Evolutionary conservation across 2,888 invertebrate genomes (phyloP), one percentile per base, ranked within the genome.

Genomic region (Diogma glabrata): DNA sequence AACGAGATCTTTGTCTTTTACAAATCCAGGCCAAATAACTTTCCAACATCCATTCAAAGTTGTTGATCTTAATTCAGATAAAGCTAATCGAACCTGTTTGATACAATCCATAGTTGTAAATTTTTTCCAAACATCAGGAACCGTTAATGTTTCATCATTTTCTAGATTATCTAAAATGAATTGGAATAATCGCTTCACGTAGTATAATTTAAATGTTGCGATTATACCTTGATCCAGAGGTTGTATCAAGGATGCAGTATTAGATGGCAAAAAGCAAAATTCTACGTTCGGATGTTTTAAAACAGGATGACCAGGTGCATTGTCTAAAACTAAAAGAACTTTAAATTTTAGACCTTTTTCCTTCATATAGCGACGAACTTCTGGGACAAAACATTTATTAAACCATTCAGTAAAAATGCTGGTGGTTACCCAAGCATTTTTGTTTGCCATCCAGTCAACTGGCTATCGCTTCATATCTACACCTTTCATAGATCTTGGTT

Each of bases 1-100:
- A 14, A 30, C 45, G 22, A 8, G 30, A 30, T 45, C 50, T 40
- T 40, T 22, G 26, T 16, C 17, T 40, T 45, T 50, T 12, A 45
- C 23, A 23, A 19, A 16, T 40, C 20, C 38, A 10, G 38, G 19
- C 19, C 38, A 36, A 36, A 16, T 14, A 36, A 7, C 16, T 36
- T 40, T 40, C n/a, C 38, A 40, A 8, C 38, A 17, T 40, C 2
- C 7, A n/a, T 40, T 40, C 19, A 40, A 40, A n/a, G 17, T 36
- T 36, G 36, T 8, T 36, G 36, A 17, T 10, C 14, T 36, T 36
- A 36, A 36, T 14, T 36, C 36, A 10, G 36, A 5, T 36, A 36
- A 14, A 14, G 6, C 36, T 36, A 14, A 36, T 14, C 8, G 3
- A 36, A 36, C 36, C 17, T 36, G 6, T 16, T 36, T 36, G 10